phyloP scores from a whole-genome alignment of 2,113 vertebrate species.

The Hemibagrus wyckioides region DNA sequence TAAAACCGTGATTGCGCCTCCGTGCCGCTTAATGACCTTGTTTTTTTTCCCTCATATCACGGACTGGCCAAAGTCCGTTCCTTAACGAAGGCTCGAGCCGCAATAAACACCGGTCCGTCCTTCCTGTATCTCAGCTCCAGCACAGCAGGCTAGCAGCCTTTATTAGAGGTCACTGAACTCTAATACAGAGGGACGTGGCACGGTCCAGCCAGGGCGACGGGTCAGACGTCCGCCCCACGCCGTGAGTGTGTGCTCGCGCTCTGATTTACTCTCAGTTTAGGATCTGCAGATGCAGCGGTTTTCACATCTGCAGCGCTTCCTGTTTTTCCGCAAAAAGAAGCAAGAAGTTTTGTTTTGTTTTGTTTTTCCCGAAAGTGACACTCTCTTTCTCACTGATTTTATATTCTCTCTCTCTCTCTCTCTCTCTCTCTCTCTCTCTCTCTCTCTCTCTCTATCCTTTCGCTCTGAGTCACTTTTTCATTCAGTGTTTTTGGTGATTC shows the following conservation, averaged over 20 bases:
- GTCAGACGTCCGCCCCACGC: background rate
- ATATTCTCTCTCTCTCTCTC: background rate
- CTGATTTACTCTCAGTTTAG: slow-evolving; percentile 61
- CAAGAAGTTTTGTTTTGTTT: background rate
- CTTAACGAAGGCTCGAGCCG: background rate
- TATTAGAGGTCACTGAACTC: slow-evolving; percentile 54
- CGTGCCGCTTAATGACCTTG: slow-evolving; percentile 48
- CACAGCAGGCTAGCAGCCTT: background rate
- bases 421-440: background rate
- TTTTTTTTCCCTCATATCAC: too few relatives aligned
- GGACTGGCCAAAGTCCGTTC: slow-evolving; percentile 64
- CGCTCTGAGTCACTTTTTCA: slow-evolving; percentile 56
- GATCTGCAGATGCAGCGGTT: slow-evolving; percentile 66
- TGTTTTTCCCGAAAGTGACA: slow-evolving; percentile 13
- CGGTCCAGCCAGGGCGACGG: background rate
- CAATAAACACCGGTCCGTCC: slow-evolving; percentile 35
- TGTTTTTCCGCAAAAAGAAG: slow-evolving; percentile 53
- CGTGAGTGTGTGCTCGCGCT: slow-evolving; percentile 50
- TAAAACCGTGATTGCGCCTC: slow-evolving; percentile 36
- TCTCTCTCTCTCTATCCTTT: too few relatives aligned
- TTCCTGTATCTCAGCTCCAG: background rate
- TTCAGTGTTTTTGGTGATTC: slow-evolving; percentile 54
- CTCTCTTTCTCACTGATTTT: background rate
- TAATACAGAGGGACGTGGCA: slow-evolving; percentile 21
- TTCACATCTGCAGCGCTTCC: slow-evolving; percentile 60